Percentiles rank a stretch among this genome's conserved stretches.
Evolutionary conservation across 2,113 vertebrate species (phyloP).

Genomic region (Casuarius casuarius): DNA sequence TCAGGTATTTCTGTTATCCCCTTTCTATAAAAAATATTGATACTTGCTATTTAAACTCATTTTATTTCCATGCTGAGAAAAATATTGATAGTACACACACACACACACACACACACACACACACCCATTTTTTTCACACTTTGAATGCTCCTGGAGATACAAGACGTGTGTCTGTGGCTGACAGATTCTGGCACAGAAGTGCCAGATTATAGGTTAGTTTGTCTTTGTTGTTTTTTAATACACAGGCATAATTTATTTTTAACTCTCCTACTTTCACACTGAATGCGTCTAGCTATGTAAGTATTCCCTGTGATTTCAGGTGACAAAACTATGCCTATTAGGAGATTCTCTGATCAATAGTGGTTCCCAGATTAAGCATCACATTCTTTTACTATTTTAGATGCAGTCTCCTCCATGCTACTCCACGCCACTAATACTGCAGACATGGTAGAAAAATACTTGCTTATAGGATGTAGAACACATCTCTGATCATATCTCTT

Average conservation of each 20-base stretch:
- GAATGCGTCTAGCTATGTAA: not conserved
- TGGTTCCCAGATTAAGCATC: not conserved
- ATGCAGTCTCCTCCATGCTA: not conserved
- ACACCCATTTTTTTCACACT: not conserved
- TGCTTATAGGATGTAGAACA: not conserved
- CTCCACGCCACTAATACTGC: not conserved
- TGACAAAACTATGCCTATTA: not conserved
- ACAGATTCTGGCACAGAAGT: not conserved
- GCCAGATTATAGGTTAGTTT: not conserved
- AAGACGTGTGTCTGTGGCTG: not conserved
- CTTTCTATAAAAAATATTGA: conserved; percentile 38
- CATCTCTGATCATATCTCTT: not conserved
- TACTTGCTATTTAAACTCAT: conserved; percentile 46
- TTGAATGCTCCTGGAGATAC: not conserved
- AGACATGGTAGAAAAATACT: not conserved
- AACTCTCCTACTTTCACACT: not conserved
- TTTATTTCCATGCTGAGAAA: conserved; percentile 6
- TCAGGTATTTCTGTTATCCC: not conserved
- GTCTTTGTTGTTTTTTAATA: not conserved
- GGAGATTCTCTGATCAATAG: not conserved
- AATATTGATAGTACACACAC: not conserved
- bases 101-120: not conserved
- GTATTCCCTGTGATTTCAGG: not conserved
- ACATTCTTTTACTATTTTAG: not conserved
- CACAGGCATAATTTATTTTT: not conserved